A percentile compares a stretch with the other conserved stretches of the same genome.
These are phyloP conservation scores for Cryptotis parvus DNA, from an alignment of 2,113 vertebrate genomes.

Conservation along the genomic window DNA sequence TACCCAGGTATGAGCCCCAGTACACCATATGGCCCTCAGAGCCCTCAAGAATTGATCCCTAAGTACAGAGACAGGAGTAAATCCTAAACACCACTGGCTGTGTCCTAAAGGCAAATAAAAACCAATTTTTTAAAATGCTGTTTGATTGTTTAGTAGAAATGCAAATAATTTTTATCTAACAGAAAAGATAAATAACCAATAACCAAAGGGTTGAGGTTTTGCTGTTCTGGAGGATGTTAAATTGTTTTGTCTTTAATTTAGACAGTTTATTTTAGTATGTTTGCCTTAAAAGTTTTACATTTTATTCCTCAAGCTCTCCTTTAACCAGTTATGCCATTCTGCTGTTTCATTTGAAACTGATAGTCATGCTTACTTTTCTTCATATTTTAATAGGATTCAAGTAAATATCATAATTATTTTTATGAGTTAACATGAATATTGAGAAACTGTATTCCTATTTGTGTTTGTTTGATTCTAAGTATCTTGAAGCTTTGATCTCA, in stretches of 20 bases:
- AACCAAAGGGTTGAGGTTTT: not conserved
- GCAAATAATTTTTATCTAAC: not conserved
- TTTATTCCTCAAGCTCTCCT: not conserved
- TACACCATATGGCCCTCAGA: too few species aligned
- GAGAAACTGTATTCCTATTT: not conserved
- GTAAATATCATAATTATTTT: not conserved
- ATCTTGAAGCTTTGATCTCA: not conserved
- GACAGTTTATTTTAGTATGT: conserved; percentile 6
- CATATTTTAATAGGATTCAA: conserved; percentile 19
- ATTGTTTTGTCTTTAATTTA: conserved; percentile 29
- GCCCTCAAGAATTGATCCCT: too few species aligned
- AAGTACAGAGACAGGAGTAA: too few species aligned
- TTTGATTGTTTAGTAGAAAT: not conserved
- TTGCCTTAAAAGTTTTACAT: not conserved
- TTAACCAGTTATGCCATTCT: not conserved
- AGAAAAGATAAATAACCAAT: not conserved
- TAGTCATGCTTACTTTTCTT: not conserved
- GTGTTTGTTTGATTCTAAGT: not conserved
- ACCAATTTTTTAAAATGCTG: too few species aligned
- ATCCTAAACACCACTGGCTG: too few species aligned
- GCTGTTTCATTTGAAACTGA: not conserved
- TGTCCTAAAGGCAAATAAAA: too few species aligned
- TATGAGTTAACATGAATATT: not conserved
- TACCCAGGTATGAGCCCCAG: too few species aligned
- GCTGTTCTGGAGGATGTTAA: not conserved